Evolutionary conservation across 2,797 vertebrate species (phyloP), one percentile per base, ranked within the genome.

Genomic region (Hyperoplus lanceolatus): DNA sequence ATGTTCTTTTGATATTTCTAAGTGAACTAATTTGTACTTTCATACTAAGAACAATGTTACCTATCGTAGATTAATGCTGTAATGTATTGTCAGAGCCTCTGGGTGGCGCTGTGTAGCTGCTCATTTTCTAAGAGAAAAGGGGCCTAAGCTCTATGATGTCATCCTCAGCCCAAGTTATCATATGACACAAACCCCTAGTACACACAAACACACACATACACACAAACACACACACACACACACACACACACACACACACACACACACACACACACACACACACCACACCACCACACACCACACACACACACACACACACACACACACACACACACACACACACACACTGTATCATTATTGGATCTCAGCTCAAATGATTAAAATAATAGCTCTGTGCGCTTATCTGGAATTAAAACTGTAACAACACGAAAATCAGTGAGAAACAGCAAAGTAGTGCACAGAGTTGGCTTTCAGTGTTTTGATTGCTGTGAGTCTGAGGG

Each of bases 401-500:
- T 29, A 43, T 70, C 50, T 73, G 61, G 81, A 86, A 67, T 73
- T 59, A 73, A 42, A 50, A 70, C 29, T 15, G 65, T 39, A 60
- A 65, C 53, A 49, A 77, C 63, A 39, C n/a, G 71, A 51, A 29
- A 84, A 58, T 64, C 56, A 73, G 82, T 53, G 83, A 84, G 84
- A 75, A 82, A 65, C 60, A 62, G 73, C 43, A 76, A 73, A 80
- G 77, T 38, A 49, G 71, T 77, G 77, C 62, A 79, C 11, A 87
- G 85, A 73, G 78, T 82, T 70, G 72, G 82, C 68, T 69, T 63
- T 86, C 3, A 1, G 80, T 87, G 89, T 85, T 91, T 89, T 86
- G 86, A 91, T 92, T 92, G 83, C 87, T 83, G 82, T 73, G 86
- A 87, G 86, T 79, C 83, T 16, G 77, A 81, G 87, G 77, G 83